Evolutionary conservation across 2,888 invertebrate genomes (phyloP), one percentile per base, ranked within the genome.

Genomic region (Caenorhabditis angaria): DNA sequence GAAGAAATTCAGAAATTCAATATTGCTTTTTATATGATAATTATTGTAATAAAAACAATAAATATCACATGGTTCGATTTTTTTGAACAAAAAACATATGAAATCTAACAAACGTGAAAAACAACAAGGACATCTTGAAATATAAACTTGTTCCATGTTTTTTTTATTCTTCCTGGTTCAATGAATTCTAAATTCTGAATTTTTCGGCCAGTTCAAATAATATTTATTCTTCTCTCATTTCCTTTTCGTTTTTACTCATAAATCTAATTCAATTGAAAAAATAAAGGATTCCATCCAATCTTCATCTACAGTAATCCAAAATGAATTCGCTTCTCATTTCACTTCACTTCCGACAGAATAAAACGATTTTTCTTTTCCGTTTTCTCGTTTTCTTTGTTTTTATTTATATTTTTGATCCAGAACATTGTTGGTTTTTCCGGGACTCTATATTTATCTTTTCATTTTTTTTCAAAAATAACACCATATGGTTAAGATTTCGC

Each of bases 301-400:
- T 41, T 41, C 18, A 41, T 41, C 41, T 41, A 41, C 41, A 41
- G 41, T 41, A 41, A 41, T 41, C 41, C 41, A 41, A 41, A 41
- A 41, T 41, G 41, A 41, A 41, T 41, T 41, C 41, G 10, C 18
- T 41, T 6, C 41, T 41, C 41, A 41, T 41, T 41, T 41, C 14
- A 41, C n/a, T n/a, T n/a, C n/a, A n/a, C 41, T 12, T 41, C 41
- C 41, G 41, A 41, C 41, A 41, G 41, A 41, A 41, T 41, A 41
- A 41, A 41, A 41, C 41, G 41, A 41, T 41, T 41, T 41, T 41
- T 41, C 41, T 41, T 41, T 32, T 41, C 41, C 41, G 41, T 41
- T 41, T 41, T n/a, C n/a, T n/a, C n/a, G n/a, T n/a, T n/a, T n/a
- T n/a, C n/a, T n/a, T n/a, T n/a, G n/a, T n/a, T 41, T 41, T 18